phyloP scores from a whole-genome alignment of 2,888 invertebrate species.

The Graphium colonna region DNA sequence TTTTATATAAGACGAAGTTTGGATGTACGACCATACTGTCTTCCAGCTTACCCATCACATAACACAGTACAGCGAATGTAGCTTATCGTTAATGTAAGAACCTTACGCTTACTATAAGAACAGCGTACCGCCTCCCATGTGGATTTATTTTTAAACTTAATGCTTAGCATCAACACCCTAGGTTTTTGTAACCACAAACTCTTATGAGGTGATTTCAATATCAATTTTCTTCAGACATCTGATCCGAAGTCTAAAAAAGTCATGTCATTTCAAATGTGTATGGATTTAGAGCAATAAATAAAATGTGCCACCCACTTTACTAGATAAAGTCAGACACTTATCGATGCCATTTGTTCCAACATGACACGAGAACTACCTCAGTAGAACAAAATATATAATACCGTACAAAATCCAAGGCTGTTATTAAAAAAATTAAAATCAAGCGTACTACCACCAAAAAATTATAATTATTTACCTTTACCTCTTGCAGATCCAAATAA shows the following conservation, averaged over 20 bases:
- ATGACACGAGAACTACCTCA: not conserved
- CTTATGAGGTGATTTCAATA: too few relatives aligned
- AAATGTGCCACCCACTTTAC: not conserved
- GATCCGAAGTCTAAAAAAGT: too few relatives aligned
- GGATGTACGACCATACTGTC: slow-evolving; percentile 22
- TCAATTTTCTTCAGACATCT: too few relatives aligned
- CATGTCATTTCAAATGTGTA: too few relatives aligned
- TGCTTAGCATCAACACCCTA: too few relatives aligned
- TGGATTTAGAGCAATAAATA: too few relatives aligned
- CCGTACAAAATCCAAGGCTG: too few relatives aligned
- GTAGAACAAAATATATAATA: not conserved
- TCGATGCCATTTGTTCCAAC: too few relatives aligned
- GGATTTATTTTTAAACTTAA: slow-evolving; percentile 3
- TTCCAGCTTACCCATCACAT: slow-evolving; percentile 25
- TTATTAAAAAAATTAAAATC: too few relatives aligned
- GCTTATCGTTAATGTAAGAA: not conserved
- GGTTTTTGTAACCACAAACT: too few relatives aligned
- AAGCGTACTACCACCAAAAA: too few relatives aligned
- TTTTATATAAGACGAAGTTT: not conserved
- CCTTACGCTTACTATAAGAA: not conserved
- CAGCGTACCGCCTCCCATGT: too few relatives aligned
- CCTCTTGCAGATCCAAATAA: not conserved
- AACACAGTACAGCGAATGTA: not conserved
- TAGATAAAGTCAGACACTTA: not conserved
- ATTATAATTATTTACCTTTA: not conserved